A percentile compares a stretch with the other conserved stretches of the same genome.
Evolutionary conservation across 2,113 vertebrate genomes (phyloP).

Genomic region (Turnix velox): DNA sequence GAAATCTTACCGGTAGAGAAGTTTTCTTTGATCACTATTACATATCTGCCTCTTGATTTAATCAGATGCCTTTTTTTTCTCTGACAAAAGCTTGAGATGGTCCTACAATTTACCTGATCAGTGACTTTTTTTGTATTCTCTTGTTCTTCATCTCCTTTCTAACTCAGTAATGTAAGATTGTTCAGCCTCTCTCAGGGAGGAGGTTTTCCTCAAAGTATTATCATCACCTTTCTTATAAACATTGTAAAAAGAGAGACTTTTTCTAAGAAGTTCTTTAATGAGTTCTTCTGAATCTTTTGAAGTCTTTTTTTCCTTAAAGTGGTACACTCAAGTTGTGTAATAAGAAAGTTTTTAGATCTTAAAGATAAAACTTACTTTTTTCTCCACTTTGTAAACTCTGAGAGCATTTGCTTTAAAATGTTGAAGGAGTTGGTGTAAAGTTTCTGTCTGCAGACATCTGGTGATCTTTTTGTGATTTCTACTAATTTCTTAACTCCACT

Average conservation of each 20-base stretch:
- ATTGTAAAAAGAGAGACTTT: not conserved
- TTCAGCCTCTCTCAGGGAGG: not conserved
- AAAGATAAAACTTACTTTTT: not conserved
- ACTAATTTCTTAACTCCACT: not conserved
- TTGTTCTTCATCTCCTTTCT: not conserved
- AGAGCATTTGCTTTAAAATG: not conserved
- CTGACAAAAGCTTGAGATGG: not conserved
- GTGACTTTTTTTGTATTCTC: not conserved
- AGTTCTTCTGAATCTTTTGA: not conserved
- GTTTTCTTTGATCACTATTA: not conserved
- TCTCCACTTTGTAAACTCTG: not conserved
- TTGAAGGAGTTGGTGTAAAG: not conserved
- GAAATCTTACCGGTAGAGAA: not conserved
- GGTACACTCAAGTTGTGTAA: not conserved
- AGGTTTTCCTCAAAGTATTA: not conserved
- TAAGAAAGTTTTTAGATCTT: not conserved
- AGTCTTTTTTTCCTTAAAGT: not conserved
- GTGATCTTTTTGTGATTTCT: not conserved
- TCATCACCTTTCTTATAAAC: not conserved
- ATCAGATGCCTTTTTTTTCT: not conserved
- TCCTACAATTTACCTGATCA: not conserved
- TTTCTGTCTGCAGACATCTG: not conserved
- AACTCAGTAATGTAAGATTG: not conserved
- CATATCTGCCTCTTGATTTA: not conserved
- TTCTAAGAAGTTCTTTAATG: not conserved